Evolutionary conservation across 2,113 vertebrate genomes (phyloP).

Genomic region (Poeciliopsis prolifica): DNA sequence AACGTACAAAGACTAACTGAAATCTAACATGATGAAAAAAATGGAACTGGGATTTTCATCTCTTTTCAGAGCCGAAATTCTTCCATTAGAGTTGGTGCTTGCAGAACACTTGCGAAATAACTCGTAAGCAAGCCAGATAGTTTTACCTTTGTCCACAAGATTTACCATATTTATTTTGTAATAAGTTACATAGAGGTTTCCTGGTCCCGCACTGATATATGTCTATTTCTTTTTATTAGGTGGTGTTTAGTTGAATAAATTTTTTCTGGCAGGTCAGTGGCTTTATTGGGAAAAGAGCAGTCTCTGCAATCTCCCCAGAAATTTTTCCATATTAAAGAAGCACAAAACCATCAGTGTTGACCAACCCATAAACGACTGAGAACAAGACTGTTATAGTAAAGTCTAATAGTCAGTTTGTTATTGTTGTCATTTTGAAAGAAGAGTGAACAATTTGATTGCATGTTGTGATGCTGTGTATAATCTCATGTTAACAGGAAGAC

Average conservation of each 20-base stretch:
- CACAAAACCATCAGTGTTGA: background rate
- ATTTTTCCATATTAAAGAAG: background rate
- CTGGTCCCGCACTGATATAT: background rate
- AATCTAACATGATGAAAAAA: too few relatives aligned
- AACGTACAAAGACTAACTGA: too few relatives aligned
- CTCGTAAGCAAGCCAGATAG: too few relatives aligned
- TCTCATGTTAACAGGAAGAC: too few relatives aligned
- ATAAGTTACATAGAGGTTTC: too few relatives aligned
- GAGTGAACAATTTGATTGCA: background rate
- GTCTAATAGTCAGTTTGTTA: background rate
- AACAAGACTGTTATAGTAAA: background rate
- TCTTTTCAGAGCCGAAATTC: too few relatives aligned
- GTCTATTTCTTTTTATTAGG: background rate
- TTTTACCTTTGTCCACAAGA: too few relatives aligned
- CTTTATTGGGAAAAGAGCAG: background rate
- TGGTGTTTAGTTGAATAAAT: background rate
- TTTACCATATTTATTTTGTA: too few relatives aligned
- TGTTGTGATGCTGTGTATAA: too few relatives aligned
- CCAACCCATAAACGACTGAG: background rate
- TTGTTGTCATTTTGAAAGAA: slow-evolving; percentile 3
- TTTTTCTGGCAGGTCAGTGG: background rate
- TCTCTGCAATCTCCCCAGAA: background rate
- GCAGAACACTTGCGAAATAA: too few relatives aligned
- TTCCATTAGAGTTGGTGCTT: too few relatives aligned
- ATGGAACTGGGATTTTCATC: too few relatives aligned